Percentiles rank a stretch among this genome's conserved stretches.
These are phyloP conservation scores for Acronicta alni DNA, from an alignment of 2,888 invertebrate species.

Conservation along the genomic window DNA sequence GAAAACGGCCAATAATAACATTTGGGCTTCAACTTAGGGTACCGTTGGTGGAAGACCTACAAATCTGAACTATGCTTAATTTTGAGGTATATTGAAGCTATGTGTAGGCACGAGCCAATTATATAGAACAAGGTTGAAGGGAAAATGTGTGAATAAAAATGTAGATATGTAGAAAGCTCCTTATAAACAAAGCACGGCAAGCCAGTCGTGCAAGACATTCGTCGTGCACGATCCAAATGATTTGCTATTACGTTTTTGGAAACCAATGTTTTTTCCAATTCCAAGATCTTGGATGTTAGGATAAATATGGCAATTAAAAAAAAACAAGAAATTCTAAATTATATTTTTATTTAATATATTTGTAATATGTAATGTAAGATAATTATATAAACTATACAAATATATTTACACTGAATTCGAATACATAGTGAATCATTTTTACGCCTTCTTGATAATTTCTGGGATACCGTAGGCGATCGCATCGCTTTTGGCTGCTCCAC, in stretches of 20 bases:
- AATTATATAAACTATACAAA: slow-evolving; percentile 36
- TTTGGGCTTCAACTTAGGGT: too few species aligned
- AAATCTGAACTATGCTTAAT: too few species aligned
- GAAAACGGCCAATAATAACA: too few species aligned
- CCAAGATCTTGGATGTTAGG: not conserved
- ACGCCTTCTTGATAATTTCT: slow-evolving; percentile 72
- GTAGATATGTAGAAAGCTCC: not conserved
- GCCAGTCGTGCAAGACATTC: too few species aligned
- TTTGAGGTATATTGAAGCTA: too few species aligned
- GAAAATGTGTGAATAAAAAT: not conserved
- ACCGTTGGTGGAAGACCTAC: too few species aligned
- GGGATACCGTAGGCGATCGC: slow-evolving; percentile 92
- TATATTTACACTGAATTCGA: slow-evolving; percentile 48
- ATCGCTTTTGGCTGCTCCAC: slow-evolving; percentile 92
- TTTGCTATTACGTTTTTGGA: not conserved
- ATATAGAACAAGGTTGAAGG: not conserved
- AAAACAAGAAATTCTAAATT: slow-evolving; percentile 2
- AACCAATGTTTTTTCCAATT: not conserved
- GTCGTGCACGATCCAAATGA: not conserved
- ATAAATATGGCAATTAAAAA: slow-evolving; percentile 7
- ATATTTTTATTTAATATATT: slow-evolving; percentile 28
- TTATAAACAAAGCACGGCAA: not conserved
- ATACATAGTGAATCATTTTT: slow-evolving; percentile 37
- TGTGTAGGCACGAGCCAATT: not conserved
- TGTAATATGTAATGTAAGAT: too few species aligned